Conservation (phyloP, 2,797 vertebrate genomes). For the Aplochiton taeniatus region DNA sequence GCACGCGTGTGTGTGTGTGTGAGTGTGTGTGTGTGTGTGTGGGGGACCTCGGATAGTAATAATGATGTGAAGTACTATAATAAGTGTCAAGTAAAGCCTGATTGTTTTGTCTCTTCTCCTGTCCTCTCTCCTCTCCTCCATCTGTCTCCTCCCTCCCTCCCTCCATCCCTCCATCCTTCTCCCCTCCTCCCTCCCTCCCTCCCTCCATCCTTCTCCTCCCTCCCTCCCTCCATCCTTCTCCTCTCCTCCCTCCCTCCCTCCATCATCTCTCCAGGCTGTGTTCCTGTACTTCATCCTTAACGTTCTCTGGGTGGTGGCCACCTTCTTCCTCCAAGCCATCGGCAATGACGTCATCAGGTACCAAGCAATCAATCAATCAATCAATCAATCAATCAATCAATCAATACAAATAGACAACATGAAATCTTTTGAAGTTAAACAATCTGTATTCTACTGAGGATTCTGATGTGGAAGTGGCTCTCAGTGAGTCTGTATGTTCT, state of each 20-base stretch:
- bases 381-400: too few relatives aligned
- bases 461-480: too few relatives aligned
- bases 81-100: too few relatives aligned
- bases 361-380: too few relatives aligned
- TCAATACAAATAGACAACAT: too few relatives aligned
- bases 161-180: neutral
- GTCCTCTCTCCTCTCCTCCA: neutral
- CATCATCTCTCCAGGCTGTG: constrained; percentile 65
- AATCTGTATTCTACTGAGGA: too few relatives aligned
- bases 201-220: neutral
- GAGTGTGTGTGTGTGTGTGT: neutral
- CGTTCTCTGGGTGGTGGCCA: constrained; percentile 82
- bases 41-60: neutral
- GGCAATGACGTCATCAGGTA: constrained; percentile 68
- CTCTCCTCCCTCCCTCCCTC: neutral
- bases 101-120: too few relatives aligned
- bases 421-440: too few relatives aligned
- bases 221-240: neutral
- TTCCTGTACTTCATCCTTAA: constrained; percentile 84
- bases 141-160: neutral
- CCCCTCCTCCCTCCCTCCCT: too few relatives aligned
- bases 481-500: too few relatives aligned
- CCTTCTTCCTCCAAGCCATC: constrained; percentile 81
- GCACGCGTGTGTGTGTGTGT: neutral
- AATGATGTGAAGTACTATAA: too few relatives aligned